Evolutionary conservation across 92 coral and sea anemone species (phyloP), one percentile per base, ranked within the genome.

Genomic region (Epizoanthus scotinus): DNA sequence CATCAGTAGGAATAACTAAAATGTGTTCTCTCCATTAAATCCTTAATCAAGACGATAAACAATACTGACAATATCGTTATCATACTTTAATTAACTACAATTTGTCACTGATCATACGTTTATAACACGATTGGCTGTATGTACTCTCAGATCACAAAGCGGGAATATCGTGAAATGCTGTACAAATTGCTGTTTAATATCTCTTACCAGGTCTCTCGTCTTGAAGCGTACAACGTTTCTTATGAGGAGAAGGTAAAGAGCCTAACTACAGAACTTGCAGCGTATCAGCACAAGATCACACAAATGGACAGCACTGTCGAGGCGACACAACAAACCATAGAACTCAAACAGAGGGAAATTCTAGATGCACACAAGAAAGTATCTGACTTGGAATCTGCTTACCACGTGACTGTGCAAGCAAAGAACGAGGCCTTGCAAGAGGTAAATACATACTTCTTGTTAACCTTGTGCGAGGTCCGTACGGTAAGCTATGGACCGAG

Each of bases 301-400:
- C 87, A 83, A 29, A 70, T 61, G 70, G 90, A 83, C 24, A 49
- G 79, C 42, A 38, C 79, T 20, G 61, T 68, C 15, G 63, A 63
- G 15, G 36, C 63, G 15, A 83, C 67, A 28, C 84, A 87, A 60
- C 57, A 87, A 22, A 77, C 84, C 14, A n/a, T 63, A 36, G 84
- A 75, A 28, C 29, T 34, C 31, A 82, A 83, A 34, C 87, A 78
- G 19, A 87, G 53, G 13, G 83, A 83, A 49, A 38, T 77, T 14
- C 71, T 71, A 21, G 84, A 83, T 14, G 78, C 84, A 15, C 86
- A 83, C 83, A 70, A 64, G 58, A 78, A 71, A 38, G 60, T 87
- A 10, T 87, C 87, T 12, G 87, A 82, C 14, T 20, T 81, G 25
- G 67, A 74, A 36, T 49, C 57, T 8, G 59, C 67, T 2, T 14